A percentile compares a stretch with the other conserved stretches of the same genome.
These are phyloP conservation scores for Idaea dimidiata DNA, from an alignment of 2,888 invertebrate genomes.

Conservation along the genomic window DNA sequence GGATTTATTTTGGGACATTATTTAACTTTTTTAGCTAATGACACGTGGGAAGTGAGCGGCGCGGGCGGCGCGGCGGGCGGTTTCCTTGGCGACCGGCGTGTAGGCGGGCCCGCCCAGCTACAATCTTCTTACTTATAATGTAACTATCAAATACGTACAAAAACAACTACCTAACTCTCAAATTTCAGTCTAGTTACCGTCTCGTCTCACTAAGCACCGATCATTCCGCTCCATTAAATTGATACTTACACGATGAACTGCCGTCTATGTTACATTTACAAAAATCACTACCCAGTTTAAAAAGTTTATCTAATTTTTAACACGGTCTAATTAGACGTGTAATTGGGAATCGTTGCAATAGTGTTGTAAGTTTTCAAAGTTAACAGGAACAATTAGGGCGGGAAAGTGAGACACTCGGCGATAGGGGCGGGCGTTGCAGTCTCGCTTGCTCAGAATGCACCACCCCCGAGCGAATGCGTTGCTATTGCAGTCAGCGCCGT, in stretches of 20 bases:
- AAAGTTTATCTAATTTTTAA: conserved; percentile 18
- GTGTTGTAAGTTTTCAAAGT: conserved; percentile 54
- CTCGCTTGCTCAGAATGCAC: conserved; percentile 78
- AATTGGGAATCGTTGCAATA: conserved; percentile 32
- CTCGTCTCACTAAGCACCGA: conserved; percentile 13
- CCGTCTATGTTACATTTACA: conserved; percentile 9
- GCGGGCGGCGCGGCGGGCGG: conserved; percentile 53
- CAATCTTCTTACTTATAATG: conserved; percentile 33
- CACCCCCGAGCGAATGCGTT: conserved; percentile 64
- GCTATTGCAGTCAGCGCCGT: conserved; percentile 69
- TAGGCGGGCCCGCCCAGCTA: conserved; percentile 51
- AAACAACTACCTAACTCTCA: conserved; percentile 16
- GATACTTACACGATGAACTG: background rate
- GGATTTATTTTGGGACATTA: too few relatives aligned
- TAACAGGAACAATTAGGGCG: conserved; percentile 67
- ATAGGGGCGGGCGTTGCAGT: conserved; percentile 75
- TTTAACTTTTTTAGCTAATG: conserved; percentile 8
- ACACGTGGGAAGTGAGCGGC: conserved; percentile 36
- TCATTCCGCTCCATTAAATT: conserved; percentile 5
- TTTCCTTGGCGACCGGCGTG: conserved; percentile 58
- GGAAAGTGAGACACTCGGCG: conserved; percentile 76
- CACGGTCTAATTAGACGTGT: conserved; percentile 37
- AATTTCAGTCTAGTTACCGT: conserved; percentile 17
- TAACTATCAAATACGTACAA: conserved; percentile 30
- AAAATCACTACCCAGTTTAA: conserved; percentile 17